Evolutionary conservation across 2,113 vertebrate genomes (phyloP), one percentile per base, ranked within the genome.

Genomic region (Alaudala cheleensis): DNA sequence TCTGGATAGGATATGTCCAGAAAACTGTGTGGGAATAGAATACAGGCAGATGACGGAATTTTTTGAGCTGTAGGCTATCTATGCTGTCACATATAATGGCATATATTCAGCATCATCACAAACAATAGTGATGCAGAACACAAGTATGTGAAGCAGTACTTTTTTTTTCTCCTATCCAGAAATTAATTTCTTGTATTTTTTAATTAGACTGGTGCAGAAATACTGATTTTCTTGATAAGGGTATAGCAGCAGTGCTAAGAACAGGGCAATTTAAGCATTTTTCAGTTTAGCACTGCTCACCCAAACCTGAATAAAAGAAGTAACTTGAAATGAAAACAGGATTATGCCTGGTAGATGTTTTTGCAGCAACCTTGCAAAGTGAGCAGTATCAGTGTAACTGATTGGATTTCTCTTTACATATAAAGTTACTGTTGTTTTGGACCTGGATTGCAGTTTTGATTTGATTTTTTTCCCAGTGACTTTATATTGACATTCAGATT

Each of bases 31-130:
- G 34, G 44, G 39, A 93, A 78, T 64, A 57, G 77, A 88, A 58
- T 66, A 67, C 33, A 78, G 78, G 81, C 65, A 84, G 65, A 91
- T 84, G 84, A 95, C 87, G 51, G 29, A 87, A 71, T 86, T 91
- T 77, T 91, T 83, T 91, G 67, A 95, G 64, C 77, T 88, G 54
- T 88, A 88, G 91, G 57, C 91, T 88, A 39, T 67, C 86, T 77
- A 0, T 86, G 37, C 66, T 90, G 91, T 92, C 71, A 70, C 47
- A 71, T 83, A 84, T 84, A 91, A 73, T 69, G 76, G 54, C 57
- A 49, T 92, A 77, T 19, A 8, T 73, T 91, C 47, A 70, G 47
- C 29, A 56, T 86, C 72, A 70, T 91, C 72, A 73, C 62, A 73
- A 54, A 37, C 47, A 81, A 33, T 54, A 81, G 39, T 54, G 50